phyloP scores from a whole-genome alignment of 92 coral and sea anemone species.

The Porites lobata region DNA sequence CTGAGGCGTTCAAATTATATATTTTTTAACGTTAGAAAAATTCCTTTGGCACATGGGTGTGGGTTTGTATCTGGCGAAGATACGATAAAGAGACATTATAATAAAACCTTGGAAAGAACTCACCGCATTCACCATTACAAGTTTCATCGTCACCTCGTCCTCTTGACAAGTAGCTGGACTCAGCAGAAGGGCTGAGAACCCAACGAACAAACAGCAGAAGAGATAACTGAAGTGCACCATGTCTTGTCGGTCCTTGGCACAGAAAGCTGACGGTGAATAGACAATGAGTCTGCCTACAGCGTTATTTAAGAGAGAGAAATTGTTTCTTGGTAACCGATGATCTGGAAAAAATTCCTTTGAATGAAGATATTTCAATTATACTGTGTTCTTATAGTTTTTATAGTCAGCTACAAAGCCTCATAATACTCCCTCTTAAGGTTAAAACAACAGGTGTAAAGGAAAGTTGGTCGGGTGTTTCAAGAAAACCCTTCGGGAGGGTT shows the following conservation, averaged over 20 bases:
- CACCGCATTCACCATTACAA: conserved; percentile 18
- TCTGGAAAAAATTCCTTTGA: neutral
- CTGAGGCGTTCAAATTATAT: too few relatives aligned
- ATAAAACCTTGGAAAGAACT: neutral
- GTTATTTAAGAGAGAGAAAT: neutral
- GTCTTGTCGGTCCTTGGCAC: neutral
- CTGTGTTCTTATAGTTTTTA: too few relatives aligned
- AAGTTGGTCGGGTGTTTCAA: too few relatives aligned
- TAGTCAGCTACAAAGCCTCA: too few relatives aligned
- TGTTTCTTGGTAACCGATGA: neutral
- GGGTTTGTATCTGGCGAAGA: too few relatives aligned
- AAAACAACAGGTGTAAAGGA: too few relatives aligned
- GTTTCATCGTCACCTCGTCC: neutral
- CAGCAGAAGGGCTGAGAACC: neutral
- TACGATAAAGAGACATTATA: too few relatives aligned
- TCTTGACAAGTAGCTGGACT: neutral
- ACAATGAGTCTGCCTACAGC: neutral
- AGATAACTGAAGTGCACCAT: neutral
- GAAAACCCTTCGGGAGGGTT: too few relatives aligned
- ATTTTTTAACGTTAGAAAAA: too few relatives aligned
- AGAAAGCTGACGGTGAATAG: neutral
- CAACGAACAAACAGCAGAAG: neutral
- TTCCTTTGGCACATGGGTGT: too few relatives aligned
- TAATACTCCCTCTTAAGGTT: too few relatives aligned
- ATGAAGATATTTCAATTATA: neutral